A percentile compares a stretch with the other conserved stretches of the same genome.
phyloP scores from a whole-genome alignment of 2,797 vertebrate genomes.

The Poecilia gillii region DNA sequence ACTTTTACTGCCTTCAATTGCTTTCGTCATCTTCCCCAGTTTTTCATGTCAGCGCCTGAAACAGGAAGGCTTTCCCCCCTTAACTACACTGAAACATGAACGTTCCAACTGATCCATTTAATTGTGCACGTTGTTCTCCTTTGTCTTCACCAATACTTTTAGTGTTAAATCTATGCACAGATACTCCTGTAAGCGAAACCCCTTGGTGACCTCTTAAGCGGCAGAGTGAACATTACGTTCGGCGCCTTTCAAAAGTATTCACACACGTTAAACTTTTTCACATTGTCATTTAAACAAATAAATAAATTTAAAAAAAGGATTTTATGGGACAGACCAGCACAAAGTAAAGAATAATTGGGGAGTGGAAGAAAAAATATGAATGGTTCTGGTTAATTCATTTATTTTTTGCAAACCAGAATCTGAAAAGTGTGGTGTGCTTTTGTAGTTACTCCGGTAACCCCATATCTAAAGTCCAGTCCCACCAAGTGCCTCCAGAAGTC shows the following conservation, averaged over 20 bases:
- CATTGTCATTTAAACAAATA: background rate
- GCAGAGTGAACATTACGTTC: slow-evolving; percentile 7
- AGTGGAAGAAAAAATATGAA: background rate
- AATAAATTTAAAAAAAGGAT: background rate
- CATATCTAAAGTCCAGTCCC: background rate
- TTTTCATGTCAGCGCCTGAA: background rate
- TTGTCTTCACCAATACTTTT: slow-evolving; percentile 17
- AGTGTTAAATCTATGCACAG: slow-evolving; percentile 51
- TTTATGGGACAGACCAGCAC: background rate
- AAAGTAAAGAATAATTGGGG: background rate
- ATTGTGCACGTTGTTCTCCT: background rate
- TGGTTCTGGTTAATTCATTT: background rate
- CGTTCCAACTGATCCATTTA: background rate
- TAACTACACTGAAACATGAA: background rate
- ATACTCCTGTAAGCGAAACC: slow-evolving; percentile 15
- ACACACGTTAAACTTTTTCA: background rate
- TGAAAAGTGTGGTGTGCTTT: background rate
- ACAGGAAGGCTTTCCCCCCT: background rate
- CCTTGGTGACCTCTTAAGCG: background rate
- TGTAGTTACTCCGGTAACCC: background rate
- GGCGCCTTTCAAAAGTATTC: background rate
- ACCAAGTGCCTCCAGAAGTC: background rate
- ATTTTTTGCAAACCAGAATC: background rate
- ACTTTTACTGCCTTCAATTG: background rate
- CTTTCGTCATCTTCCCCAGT: background rate